These are phyloP conservation scores for Pterophyllum scalare DNA, from an alignment of 2,113 vertebrate genomes.

Conservation along the genomic window DNA sequence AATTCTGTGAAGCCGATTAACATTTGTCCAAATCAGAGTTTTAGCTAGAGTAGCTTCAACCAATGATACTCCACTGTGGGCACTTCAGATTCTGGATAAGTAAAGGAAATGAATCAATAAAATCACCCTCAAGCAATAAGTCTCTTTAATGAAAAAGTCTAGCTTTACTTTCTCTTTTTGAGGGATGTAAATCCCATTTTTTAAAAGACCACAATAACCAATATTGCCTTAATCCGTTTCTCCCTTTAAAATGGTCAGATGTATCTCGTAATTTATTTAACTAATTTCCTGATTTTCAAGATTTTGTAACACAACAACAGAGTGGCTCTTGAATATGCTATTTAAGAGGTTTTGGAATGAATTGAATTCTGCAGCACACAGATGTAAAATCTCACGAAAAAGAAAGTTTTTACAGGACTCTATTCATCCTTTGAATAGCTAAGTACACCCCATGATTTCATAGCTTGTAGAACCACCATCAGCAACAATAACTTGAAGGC, in stretches of 20 bases:
- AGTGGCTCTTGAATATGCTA: background rate
- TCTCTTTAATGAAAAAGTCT: background rate
- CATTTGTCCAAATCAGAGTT: conserved; percentile 16
- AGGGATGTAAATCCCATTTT: background rate
- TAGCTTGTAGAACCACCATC: background rate
- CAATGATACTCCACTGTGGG: background rate
- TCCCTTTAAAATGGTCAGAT: background rate
- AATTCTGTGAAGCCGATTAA: conserved; percentile 37
- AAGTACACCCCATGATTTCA: background rate
- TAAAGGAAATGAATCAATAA: background rate
- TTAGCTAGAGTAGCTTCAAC: background rate
- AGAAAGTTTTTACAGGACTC: background rate
- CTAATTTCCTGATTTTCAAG: background rate
- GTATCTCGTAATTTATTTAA: background rate
- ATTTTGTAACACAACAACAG: background rate
- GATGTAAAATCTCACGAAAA: background rate
- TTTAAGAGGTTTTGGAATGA: background rate
- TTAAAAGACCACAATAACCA: background rate
- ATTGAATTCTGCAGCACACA: background rate
- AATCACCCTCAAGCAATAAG: conserved; percentile 11
- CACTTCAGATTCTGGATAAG: background rate
- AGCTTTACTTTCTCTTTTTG: background rate
- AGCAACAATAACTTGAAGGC: background rate
- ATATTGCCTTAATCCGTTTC: background rate
- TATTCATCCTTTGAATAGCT: background rate